Evolutionary conservation across 2,113 vertebrate genomes (phyloP).

Genomic region (human (Homo sapiens)): GRCh38 chr1:117398501-117399000

Average conservation of each 20-base stretch:
- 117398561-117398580: no score
- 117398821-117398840: not conserved
- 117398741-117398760: not conserved
- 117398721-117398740: not conserved
- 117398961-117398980: not conserved
- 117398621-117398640: no score
- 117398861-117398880: not conserved
- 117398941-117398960: not conserved
- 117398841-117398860: not conserved
- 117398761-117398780: not conserved
- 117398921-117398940: no score
- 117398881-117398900: not conserved
- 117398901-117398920: not conserved
- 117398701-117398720: not conserved
- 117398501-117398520: no score
- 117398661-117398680: no score
- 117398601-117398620: no score
- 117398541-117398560: no score
- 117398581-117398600: no score
- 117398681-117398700: not conserved
- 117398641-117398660: no score
- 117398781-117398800: not conserved
- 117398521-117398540: accelerated
- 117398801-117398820: not conserved
- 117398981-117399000: not conserved